These are phyloP conservation scores for Xyrauchen texanus DNA, from an alignment of 2,113 vertebrate species.

Conservation along the genomic window DNA sequence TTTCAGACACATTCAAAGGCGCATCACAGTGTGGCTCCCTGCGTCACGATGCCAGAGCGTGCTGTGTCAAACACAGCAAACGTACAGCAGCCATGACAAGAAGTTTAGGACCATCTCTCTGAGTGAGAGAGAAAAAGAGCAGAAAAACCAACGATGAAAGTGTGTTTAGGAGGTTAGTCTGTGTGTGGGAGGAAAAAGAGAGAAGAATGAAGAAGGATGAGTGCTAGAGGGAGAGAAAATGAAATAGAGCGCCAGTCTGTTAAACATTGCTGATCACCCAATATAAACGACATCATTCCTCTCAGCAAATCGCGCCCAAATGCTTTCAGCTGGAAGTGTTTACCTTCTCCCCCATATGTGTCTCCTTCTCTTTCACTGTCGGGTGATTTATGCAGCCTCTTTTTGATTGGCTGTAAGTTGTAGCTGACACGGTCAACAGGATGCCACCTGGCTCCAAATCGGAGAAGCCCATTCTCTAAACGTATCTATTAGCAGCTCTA, in stretches of 20 bases:
- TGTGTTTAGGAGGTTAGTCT: neutral
- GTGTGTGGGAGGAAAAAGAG: slow-evolving; percentile 1
- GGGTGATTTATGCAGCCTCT: slow-evolving; percentile 17
- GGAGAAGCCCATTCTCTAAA: slow-evolving; percentile 8
- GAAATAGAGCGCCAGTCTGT: slow-evolving; percentile 10
- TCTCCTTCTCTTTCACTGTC: neutral
- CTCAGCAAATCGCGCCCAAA: slow-evolving; percentile 33
- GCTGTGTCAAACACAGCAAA: slow-evolving; percentile 8
- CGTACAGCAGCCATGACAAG: slow-evolving; percentile 20
- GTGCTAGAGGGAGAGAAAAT: slow-evolving; percentile 1
- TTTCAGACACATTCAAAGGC: slow-evolving; percentile 11
- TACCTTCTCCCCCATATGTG: slow-evolving; percentile 23
- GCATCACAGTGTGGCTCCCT: neutral
- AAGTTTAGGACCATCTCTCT: slow-evolving; percentile 2
- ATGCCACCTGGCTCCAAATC: slow-evolving; percentile 15
- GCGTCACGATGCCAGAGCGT: neutral
- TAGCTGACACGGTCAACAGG: slow-evolving; percentile 23
- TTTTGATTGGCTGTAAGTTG: slow-evolving; percentile 29
- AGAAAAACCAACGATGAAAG: neutral
- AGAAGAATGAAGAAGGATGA: slow-evolving; percentile 16
- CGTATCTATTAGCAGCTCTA: slow-evolving; percentile 3
- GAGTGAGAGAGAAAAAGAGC: slow-evolving; percentile 6
- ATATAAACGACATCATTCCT: slow-evolving; percentile 46
- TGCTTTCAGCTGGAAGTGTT: slow-evolving; percentile 40
- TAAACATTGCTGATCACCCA: slow-evolving; percentile 44